These are phyloP conservation scores for Alethe diademata DNA, from an alignment of 2,113 vertebrate genomes.

Conservation along the genomic window DNA sequence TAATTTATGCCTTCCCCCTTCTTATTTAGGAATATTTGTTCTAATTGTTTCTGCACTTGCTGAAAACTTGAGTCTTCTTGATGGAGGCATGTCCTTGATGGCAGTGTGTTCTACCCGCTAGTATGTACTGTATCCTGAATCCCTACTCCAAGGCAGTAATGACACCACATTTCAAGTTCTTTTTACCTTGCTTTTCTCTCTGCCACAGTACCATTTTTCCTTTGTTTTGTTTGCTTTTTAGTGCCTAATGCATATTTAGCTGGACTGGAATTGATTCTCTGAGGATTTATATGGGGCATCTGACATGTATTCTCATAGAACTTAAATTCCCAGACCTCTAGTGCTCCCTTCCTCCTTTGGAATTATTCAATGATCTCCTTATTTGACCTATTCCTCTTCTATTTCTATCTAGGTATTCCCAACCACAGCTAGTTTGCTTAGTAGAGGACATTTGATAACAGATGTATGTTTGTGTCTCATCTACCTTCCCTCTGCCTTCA, in stretches of 20 bases:
- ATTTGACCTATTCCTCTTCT: neutral
- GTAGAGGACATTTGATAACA: neutral
- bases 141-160: neutral
- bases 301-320: neutral
- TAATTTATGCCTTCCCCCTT: neutral
- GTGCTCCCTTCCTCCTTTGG: neutral
- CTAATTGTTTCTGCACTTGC: neutral
- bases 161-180: neutral
- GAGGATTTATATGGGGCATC: neutral
- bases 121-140: neutral
- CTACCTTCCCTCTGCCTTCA: neutral
- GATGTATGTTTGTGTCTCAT: neutral
- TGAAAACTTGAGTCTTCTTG: neutral
- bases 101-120: neutral
- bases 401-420: neutral
- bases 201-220: neutral
- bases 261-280: neutral
- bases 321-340: neutral
- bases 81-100: neutral
- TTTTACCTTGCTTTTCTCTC: neutral
- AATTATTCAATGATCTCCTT: neutral
- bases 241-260: neutral
- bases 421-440: neutral
- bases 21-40: neutral
- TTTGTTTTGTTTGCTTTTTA: neutral